phyloP scores from a whole-genome alignment of 2,888 invertebrate genomes.

The Polyommatus icarus region DNA sequence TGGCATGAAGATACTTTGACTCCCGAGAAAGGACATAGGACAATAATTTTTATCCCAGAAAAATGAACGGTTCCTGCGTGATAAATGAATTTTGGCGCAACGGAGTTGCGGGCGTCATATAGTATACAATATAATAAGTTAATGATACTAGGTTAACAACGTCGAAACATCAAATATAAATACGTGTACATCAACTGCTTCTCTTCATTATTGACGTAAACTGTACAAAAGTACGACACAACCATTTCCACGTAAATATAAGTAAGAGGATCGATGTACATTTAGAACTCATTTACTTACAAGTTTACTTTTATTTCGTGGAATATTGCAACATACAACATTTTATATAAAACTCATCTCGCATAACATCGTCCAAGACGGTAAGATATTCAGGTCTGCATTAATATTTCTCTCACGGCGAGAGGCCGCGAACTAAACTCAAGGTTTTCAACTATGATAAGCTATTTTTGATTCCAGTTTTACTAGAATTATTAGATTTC shows the following conservation, averaged over 20 bases:
- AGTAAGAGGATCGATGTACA: no score
- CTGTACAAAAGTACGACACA: no score
- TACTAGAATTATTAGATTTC: conserved; percentile 26
- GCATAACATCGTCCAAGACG: background rate
- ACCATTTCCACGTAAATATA: no score
- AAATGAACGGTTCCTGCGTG: no score
- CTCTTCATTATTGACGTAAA: background rate
- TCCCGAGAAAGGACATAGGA: no score
- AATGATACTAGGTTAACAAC: background rate
- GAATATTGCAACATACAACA: background rate
- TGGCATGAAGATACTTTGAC: no score
- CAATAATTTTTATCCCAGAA: no score
- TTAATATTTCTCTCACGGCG: conserved; percentile 30
- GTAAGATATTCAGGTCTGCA: background rate
- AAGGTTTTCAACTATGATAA: conserved; percentile 29
- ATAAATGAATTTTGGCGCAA: no score
- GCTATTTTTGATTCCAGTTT: conserved; percentile 29
- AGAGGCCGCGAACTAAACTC: conserved; percentile 20
- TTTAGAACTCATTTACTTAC: no score
- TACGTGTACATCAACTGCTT: background rate
- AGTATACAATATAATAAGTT: background rate
- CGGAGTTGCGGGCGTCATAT: no score
- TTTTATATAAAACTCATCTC: background rate
- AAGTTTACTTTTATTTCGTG: no score
- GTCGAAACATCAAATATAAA: background rate